phyloP scores from a whole-genome alignment of 2,113 vertebrate genomes.

The Cryptomyrus ogoouensis region DNA sequence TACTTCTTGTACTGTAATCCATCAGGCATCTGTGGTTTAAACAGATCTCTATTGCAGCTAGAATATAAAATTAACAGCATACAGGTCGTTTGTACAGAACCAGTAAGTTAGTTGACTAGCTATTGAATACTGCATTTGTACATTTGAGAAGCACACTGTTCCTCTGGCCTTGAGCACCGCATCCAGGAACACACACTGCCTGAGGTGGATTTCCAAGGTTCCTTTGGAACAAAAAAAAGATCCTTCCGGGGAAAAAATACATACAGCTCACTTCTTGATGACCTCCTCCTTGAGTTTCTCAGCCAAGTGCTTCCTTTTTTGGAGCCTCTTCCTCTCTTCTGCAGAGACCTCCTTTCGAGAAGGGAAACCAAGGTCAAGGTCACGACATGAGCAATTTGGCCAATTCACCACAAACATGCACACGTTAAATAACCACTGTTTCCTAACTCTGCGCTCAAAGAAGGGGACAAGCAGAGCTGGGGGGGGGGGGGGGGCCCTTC shows the following conservation, averaged over 20 bases:
- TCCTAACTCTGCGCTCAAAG: neutral
- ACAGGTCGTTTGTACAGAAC: conserved; percentile 32
- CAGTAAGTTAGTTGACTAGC: conserved; percentile 33
- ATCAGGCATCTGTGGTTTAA: conserved; percentile 22
- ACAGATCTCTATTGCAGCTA: neutral
- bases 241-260: neutral
- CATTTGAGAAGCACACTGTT: conserved; percentile 18
- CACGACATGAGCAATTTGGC: neutral
- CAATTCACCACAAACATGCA: neutral
- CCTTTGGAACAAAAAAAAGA: neutral
- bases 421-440: neutral
- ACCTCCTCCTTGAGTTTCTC: conserved; percentile 97
- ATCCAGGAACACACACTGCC: neutral
- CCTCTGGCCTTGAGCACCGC: conserved; percentile 27
- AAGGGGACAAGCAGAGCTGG: neutral
- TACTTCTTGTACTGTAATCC: neutral
- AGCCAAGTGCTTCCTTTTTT: conserved; percentile 88
- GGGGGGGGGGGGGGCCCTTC: neutral
- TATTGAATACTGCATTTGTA: conserved; percentile 36
- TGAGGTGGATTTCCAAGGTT: neutral
- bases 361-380: neutral
- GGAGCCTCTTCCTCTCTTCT: conserved; percentile 80
- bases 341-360: conserved; percentile 68
- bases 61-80: conserved; percentile 56
- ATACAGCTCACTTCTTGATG: conserved; percentile 73